phyloP scores from a whole-genome alignment of 2,888 invertebrate genomes.

The Temnothorax unifasciatus region DNA sequence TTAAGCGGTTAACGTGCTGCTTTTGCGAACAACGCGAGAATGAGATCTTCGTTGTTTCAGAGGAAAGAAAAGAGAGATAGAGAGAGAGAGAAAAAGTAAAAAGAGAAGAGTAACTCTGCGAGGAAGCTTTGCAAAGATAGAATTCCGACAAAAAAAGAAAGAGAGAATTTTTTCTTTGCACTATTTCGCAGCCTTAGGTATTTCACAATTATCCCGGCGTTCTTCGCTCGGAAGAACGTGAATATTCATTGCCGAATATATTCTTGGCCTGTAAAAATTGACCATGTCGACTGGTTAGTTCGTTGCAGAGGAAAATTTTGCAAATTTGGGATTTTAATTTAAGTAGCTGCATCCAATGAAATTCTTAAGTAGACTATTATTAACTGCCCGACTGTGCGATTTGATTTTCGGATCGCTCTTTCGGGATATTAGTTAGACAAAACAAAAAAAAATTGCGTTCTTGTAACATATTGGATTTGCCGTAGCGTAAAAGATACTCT shows the following conservation, averaged over 20 bases:
- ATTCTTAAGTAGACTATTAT: constrained; percentile 21
- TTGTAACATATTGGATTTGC: not conserved
- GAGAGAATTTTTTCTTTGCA: not conserved
- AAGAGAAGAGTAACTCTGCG: not conserved
- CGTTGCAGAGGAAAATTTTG: constrained; percentile 62
- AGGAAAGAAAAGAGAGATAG: not conserved
- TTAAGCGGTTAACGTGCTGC: not conserved
- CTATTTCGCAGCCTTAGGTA: constrained; percentile 48
- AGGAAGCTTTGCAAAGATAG: not conserved
- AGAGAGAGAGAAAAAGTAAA: not conserved
- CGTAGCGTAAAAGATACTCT: not conserved
- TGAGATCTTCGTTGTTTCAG: not conserved
- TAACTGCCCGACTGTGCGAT: not conserved
- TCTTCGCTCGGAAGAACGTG: constrained; percentile 47
- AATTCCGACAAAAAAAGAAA: not conserved
- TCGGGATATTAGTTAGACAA: constrained; percentile 22
- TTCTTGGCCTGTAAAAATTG: constrained; percentile 39
- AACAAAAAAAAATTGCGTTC: not conserved
- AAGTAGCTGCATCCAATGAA: constrained; percentile 29
- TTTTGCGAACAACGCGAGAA: not conserved
- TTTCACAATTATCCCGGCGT: constrained; percentile 43
- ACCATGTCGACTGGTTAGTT: constrained; percentile 66
- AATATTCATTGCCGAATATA: constrained; percentile 48
- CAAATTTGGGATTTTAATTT: constrained; percentile 22
- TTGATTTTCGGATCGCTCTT: not conserved